Base-by-base conservation (phyloP, 2,113 vertebrate species). In the Trogon melanurus region DNA sequence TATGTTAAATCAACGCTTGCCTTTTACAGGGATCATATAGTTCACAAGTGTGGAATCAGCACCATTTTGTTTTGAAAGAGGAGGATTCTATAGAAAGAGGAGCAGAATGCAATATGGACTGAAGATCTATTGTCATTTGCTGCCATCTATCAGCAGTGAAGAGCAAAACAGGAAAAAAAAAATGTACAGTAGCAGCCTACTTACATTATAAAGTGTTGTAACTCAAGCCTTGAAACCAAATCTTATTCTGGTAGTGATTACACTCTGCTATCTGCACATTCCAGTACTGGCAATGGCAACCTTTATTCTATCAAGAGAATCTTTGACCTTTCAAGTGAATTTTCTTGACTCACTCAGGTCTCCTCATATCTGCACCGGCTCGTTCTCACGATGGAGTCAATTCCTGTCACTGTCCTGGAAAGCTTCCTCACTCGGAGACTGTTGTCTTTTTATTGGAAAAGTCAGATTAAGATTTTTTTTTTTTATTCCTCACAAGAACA, bases 61-160 rank as follows among this genome's bases (percentile, higher is more conserved):
- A 69, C 91, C 88, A 74, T 95, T 96, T 95, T 96, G 88, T 38
- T 79, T 87, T 29, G 25, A 10, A 54, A 44, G 17, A 65, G 27
- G 13, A 91, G 2, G 16, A 61, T 48, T 58, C 30, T 23, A 26
- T 32, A 71, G 38, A 30, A 81, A 10, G 17, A 48, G 1, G 16
- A 79, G 4, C 17, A 73, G 44, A 48, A 56, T 4, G 6, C 18
- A 12, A 34, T 1, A 27, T 2, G n/a, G 30, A 29, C 16, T 6
- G 20, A 53, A 62, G 73, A 84, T 91, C 72, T 61, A 67, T 60
- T 61, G 34, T 97, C 65, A 65, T 48, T 91, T 97, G 88, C 97
- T 97, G 97, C 97, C 97, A 97, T 80, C 97, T 97, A 76, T 69
- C 97, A 95, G 85, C 92, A 67, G 47, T 29, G 6, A 38, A 58